These are phyloP conservation scores for Strongylocentrotus purpuratus DNA, from an alignment of 35 echinoderm and acorn worm genomes.

Conservation along the genomic window DNA sequence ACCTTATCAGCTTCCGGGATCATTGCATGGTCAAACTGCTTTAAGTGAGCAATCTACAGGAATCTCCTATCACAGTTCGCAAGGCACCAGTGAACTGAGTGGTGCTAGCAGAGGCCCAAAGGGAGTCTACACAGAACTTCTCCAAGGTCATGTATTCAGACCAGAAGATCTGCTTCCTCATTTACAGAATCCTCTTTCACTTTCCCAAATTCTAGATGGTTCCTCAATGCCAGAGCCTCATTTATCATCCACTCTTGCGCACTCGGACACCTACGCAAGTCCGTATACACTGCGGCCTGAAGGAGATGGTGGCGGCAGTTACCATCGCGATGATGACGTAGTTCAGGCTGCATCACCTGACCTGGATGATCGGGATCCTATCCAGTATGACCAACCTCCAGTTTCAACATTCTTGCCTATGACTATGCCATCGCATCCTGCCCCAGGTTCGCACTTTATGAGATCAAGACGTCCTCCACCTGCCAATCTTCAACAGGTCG, in stretches of 20 bases:
- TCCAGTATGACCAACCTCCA: not conserved
- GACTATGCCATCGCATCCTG: not conserved
- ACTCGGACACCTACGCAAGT: not conserved
- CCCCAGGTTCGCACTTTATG: not conserved
- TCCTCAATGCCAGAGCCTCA: constrained; percentile 22
- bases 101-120: not conserved
- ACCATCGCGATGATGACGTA: not conserved
- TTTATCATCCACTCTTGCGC: not conserved
- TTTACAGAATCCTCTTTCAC: not conserved
- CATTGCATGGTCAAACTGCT: not conserved
- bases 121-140: constrained; percentile 20
- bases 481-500: not conserved
- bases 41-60: not conserved
- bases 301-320: constrained; percentile 21
- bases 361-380: not conserved
- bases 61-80: not conserved
- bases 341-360: constrained; percentile 22
- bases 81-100: not conserved
- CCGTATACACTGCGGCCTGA: not conserved
- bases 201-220: not conserved
- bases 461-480: constrained; percentile 48
- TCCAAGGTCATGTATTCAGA: constrained; percentile 38
- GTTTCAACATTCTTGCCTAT: not conserved
- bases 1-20: not conserved
- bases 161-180: constrained; percentile 42